Conservation (phyloP, 2,888 invertebrate genomes). For the Tupiocoris notatus region DNA sequence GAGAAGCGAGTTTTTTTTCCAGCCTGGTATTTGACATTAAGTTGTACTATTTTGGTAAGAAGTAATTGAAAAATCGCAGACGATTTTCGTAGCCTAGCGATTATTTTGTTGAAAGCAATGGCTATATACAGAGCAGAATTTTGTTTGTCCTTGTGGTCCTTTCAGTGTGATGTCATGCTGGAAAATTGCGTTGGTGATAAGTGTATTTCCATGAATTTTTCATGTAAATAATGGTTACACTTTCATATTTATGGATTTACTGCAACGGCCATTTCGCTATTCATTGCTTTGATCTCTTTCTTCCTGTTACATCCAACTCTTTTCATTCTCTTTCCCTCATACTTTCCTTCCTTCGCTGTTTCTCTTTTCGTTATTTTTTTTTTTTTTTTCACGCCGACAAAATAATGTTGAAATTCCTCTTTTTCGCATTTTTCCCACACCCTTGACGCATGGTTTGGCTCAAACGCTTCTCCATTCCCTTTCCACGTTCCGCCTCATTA, state of each 20-base stretch:
- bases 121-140: slow-evolving; percentile 13
- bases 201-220: slow-evolving; percentile 38
- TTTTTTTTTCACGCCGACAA: too few relatives aligned
- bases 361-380: slow-evolving; percentile 46
- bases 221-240: slow-evolving; percentile 16
- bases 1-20: background rate
- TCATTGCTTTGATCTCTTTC: slow-evolving; percentile 52
- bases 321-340: slow-evolving; percentile 53
- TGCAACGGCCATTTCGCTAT: slow-evolving; percentile 40
- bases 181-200: slow-evolving; percentile 42
- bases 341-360: background rate
- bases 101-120: slow-evolving; percentile 22
- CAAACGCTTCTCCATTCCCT: slow-evolving; percentile 57
- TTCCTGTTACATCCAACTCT: slow-evolving; percentile 56
- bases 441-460: slow-evolving; percentile 55
- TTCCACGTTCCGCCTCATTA: slow-evolving; percentile 2
- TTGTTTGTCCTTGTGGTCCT: slow-evolving; percentile 38
- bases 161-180: slow-evolving; percentile 46
- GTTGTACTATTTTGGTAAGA: background rate
- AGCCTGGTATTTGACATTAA: background rate
- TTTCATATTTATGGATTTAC: slow-evolving; percentile 26
- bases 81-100: slow-evolving; percentile 23
- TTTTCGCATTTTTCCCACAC: slow-evolving; percentile 55
- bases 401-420: too few relatives aligned
- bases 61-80: background rate